Evolutionary conservation across 2,797 vertebrate species (phyloP), one percentile per base, ranked within the genome.

Genomic region (Chrosomus eos): DNA sequence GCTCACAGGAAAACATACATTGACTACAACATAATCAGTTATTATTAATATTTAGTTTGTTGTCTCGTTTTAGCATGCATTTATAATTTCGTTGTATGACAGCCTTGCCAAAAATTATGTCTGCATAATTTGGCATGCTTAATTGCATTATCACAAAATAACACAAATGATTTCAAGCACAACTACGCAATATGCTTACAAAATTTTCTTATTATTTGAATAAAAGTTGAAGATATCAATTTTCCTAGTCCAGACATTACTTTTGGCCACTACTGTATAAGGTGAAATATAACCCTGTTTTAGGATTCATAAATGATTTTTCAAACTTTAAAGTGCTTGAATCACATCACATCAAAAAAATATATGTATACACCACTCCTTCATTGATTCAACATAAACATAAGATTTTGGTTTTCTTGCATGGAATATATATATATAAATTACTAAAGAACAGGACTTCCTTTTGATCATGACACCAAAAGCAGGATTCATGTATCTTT

Each of bases 251-350:
- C 26, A 31, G 28, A 64, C 6, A 64, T 64, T 28, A 64, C 62
- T 64, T 31, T 31, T 64, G 62, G 26, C 7, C 28, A 31, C 62
- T 64, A 64, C 62, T 64, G 6, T 58, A 62, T 6, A 13, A 19
- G 7, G 4, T 38, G 18, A 16, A 23, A 40, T 28, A 68, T 68
- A 16, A 45, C 6, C 6, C 26, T 23, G 38, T 43, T 72, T 74
- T 31, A 13, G 7, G 14, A 83, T 36, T 14, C 58, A 51, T 33
- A 67, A 80, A 28, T 48, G 14, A 36, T 45, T 48, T 74, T 45
- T 33, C 10, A 75, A 68, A 70, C 38, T 28, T 72, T 64, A 85
- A 79, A 85, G 83, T 85, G 83, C 76, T 72, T 38, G 13, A 85
- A 80, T 85, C 13, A 79, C 38, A 62, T 79, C 19, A 23, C 33